Percentiles rank a stretch among this genome's conserved stretches.
Conservation (phyloP, 2,888 invertebrate genomes). For the Ophioninae sp. region DNA sequence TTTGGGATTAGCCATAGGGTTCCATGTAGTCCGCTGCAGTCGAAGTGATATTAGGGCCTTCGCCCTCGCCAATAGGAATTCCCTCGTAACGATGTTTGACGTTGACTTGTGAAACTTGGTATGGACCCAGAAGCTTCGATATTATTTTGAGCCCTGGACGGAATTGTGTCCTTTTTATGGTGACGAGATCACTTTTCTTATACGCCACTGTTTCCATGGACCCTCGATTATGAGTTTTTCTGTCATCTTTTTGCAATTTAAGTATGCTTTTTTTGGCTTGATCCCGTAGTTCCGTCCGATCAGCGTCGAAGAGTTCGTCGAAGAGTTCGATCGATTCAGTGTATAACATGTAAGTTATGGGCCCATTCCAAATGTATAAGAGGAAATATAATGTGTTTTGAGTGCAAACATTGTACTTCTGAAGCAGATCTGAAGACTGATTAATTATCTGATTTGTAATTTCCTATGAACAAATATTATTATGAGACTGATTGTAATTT, state of each 20-base stretch:
- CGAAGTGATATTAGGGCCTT: constrained; percentile 16
- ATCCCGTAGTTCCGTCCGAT: constrained; percentile 6
- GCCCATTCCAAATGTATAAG: too few relatives aligned
- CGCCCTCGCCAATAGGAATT: constrained; percentile 4
- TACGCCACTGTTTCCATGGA: constrained; percentile 4
- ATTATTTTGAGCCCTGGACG: constrained; percentile 8
- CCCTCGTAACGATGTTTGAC: constrained; percentile 15
- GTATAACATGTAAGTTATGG: too few relatives aligned
- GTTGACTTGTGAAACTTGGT: not conserved
- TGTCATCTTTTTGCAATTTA: constrained; percentile 22
- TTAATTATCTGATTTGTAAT: too few relatives aligned
- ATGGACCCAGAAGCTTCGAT: constrained; percentile 11
- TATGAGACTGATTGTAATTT: too few relatives aligned
- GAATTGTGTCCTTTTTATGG: constrained; percentile 21
- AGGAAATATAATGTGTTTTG: too few relatives aligned
- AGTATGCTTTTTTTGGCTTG: not conserved
- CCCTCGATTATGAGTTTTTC: not conserved
- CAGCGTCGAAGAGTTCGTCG: constrained; percentile 46
- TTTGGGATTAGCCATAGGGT: too few relatives aligned
- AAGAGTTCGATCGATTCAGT: too few relatives aligned
- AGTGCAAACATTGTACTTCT: too few relatives aligned
- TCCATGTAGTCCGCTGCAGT: constrained; percentile 17
- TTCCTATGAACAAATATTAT: too few relatives aligned
- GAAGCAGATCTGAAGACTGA: too few relatives aligned
- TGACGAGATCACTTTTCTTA: not conserved